Percentiles rank a stretch among this genome's conserved stretches.
These are phyloP conservation scores for Gallinago paraguaiae DNA, from an alignment of 2,113 vertebrate genomes.

Conservation along the genomic window DNA sequence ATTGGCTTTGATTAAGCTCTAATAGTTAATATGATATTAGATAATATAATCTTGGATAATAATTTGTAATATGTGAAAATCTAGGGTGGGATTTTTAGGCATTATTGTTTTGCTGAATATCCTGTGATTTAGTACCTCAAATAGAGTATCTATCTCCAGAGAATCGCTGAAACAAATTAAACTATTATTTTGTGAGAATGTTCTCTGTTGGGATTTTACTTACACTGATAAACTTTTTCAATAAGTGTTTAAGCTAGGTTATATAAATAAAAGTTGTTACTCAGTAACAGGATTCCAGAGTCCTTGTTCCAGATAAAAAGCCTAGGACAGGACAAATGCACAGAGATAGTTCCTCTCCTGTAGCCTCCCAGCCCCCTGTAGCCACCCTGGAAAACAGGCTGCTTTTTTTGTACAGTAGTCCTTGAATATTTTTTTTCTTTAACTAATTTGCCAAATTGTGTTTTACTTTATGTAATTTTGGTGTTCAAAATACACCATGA, in stretches of 20 bases:
- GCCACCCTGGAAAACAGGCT: background rate
- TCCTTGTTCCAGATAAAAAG: background rate
- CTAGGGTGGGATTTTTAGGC: background rate
- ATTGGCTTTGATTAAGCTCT: background rate
- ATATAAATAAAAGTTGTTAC: background rate
- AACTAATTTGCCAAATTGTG: background rate
- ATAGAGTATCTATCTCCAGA: background rate
- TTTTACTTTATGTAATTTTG: background rate
- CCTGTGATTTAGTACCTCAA: background rate
- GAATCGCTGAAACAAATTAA: constrained; percentile 28
- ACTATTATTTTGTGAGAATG: background rate
- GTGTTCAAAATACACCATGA: background rate
- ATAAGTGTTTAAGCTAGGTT: background rate
- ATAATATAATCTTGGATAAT: background rate
- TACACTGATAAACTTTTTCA: constrained; percentile 12
- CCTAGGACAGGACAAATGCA: background rate
- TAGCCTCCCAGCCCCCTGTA: background rate
- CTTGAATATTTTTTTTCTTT: background rate
- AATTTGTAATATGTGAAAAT: too few relatives aligned
- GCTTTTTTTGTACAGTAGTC: background rate
- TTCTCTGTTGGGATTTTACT: background rate
- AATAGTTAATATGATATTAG: background rate
- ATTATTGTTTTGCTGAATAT: background rate
- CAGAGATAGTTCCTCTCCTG: background rate
- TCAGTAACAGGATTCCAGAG: background rate